Percentiles rank a stretch among this genome's conserved stretches.
Conservation (phyloP, 2,113 vertebrate species). For the Mormyrus iriodes region DNA sequence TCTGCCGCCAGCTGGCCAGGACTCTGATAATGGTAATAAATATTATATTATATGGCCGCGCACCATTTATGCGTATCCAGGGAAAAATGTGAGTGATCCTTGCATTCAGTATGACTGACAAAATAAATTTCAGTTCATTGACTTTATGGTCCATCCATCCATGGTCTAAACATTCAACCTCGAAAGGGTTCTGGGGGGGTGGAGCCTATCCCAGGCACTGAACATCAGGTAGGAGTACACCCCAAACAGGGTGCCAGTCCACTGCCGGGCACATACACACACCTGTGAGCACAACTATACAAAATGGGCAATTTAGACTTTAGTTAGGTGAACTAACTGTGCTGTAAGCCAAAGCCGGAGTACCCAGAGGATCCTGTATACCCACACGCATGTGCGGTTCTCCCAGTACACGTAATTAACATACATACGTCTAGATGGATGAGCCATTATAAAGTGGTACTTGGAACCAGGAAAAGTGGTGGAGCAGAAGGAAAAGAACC, state of each 20-base stretch:
- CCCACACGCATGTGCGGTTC: too few relatives aligned
- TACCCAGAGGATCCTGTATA: neutral
- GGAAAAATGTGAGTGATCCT: too few relatives aligned
- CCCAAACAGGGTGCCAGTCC: neutral
- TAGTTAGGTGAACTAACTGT: neutral
- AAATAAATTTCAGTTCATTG: too few relatives aligned
- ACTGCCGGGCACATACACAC: neutral
- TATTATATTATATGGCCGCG: too few relatives aligned
- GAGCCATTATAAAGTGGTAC: neutral
- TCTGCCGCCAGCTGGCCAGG: too few relatives aligned
- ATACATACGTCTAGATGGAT: neutral
- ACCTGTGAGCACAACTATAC: neutral
- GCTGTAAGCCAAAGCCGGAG: too few relatives aligned
- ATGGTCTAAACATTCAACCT: too few relatives aligned
- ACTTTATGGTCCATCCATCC: too few relatives aligned
- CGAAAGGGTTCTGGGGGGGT: too few relatives aligned
- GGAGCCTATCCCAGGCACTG: neutral
- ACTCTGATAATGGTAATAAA: too few relatives aligned
- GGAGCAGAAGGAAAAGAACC: neutral
- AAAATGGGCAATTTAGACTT: neutral
- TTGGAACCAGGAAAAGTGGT: neutral
- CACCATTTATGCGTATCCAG: too few relatives aligned
- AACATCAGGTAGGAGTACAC: neutral
- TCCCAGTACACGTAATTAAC: neutral
- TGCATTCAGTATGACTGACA: too few relatives aligned